phyloP scores from a whole-genome alignment of 2,113 vertebrate genomes.

The Atractosteus spatula region DNA sequence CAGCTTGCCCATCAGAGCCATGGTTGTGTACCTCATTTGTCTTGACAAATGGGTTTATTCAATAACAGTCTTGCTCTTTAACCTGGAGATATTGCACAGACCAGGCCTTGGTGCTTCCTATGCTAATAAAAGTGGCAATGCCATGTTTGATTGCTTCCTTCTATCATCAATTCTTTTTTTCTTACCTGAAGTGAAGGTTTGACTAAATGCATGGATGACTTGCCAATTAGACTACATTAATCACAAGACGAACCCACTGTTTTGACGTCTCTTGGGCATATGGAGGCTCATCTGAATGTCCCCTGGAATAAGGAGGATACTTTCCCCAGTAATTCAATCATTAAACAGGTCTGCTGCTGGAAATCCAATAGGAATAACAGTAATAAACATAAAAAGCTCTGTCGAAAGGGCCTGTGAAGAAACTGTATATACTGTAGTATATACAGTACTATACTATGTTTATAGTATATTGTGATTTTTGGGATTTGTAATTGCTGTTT shows the following conservation, averaged over 20 bases:
- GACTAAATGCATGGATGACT: slow-evolving; percentile 29
- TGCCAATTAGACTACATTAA: slow-evolving; percentile 38
- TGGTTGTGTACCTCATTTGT: slow-evolving; percentile 40
- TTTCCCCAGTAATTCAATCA: slow-evolving; percentile 25
- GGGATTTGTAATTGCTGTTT: too few relatives aligned
- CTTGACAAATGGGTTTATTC: slow-evolving; percentile 49
- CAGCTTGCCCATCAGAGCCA: slow-evolving; percentile 37
- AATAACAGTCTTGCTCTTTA: slow-evolving; percentile 37
- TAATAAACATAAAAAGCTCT: slow-evolving; percentile 8
- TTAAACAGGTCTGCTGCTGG: slow-evolving; percentile 3
- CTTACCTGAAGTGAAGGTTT: slow-evolving; percentile 30
- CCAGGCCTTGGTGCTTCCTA: slow-evolving; percentile 8
- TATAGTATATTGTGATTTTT: too few relatives aligned
- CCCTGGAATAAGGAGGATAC: slow-evolving; percentile 20
- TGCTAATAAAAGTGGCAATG: slow-evolving; percentile 30
- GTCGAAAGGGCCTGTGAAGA: not conserved
- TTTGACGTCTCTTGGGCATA: slow-evolving; percentile 12
- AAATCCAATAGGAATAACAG: slow-evolving; percentile 15
- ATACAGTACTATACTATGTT: not conserved
- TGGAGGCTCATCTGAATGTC: slow-evolving; percentile 11
- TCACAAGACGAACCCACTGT: slow-evolving; percentile 19
- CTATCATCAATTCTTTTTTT: slow-evolving; percentile 25
- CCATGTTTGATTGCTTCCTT: slow-evolving; percentile 28
- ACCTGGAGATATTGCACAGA: slow-evolving; percentile 30
- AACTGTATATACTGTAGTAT: not conserved